phyloP scores from a whole-genome alignment of 2,113 vertebrate genomes.

The Sisor rabdophorus region DNA sequence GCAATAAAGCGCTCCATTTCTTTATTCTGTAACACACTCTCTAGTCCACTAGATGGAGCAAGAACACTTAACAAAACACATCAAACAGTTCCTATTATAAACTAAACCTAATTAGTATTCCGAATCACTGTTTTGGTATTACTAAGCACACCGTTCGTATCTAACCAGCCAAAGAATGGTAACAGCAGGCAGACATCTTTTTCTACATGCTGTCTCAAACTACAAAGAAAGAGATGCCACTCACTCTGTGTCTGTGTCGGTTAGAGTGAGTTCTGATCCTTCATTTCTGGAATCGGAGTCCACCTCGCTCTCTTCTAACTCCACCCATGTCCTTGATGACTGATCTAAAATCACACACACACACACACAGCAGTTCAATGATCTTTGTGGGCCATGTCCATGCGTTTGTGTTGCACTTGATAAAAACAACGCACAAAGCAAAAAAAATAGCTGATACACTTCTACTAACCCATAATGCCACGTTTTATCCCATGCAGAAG shows the following conservation, averaged over 20 bases:
- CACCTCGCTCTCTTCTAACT: slow-evolving; percentile 54
- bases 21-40: background rate
- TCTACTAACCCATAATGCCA: no score
- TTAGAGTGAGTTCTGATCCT: slow-evolving; percentile 63
- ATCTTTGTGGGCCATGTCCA: background rate
- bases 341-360: slow-evolving; percentile 33
- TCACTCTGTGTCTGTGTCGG: slow-evolving; percentile 70
- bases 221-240: slow-evolving; percentile 39
- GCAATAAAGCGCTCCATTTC: no score
- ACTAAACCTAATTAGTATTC: background rate
- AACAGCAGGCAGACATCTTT: background rate
- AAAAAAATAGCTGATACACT: no score
- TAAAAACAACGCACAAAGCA: background rate
- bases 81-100: background rate
- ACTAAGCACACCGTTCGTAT: background rate
- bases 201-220: slow-evolving; percentile 5
- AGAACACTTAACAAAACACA: slow-evolving; percentile 1
- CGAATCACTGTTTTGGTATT: no score
- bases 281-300: slow-evolving; percentile 51
- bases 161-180: background rate
- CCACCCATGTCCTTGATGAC: slow-evolving; percentile 36
- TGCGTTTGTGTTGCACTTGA: background rate
- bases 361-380: background rate
- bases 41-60: slow-evolving; percentile 47
- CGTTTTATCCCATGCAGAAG: no score